phyloP scores from a whole-genome alignment of 2,113 vertebrate genomes.

The Prunella himalayana region DNA sequence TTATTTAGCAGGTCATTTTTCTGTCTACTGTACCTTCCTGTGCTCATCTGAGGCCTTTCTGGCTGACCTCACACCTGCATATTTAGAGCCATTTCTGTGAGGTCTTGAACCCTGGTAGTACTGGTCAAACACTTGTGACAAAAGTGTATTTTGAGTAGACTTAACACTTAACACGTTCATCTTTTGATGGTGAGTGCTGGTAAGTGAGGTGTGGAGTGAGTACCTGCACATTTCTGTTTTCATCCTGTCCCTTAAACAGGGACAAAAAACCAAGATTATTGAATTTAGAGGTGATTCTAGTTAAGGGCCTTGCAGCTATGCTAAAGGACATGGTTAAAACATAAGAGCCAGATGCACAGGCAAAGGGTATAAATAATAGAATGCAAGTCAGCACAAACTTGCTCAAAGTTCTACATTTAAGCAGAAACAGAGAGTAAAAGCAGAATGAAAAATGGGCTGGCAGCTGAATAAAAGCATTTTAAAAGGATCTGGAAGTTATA shows the following conservation, averaged over 20 bases:
- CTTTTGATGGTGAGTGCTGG: not conserved
- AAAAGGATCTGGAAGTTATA: not conserved
- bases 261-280: not conserved
- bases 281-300: not conserved
- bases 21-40: not conserved
- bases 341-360: not conserved
- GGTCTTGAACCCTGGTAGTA: not conserved
- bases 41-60: not conserved
- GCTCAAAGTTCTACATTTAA: not conserved
- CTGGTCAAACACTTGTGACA: not conserved
- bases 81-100: not conserved
- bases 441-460: not conserved
- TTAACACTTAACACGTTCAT: not conserved
- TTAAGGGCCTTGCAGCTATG: not conserved
- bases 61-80: not conserved
- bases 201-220: not conserved
- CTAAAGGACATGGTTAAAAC: not conserved
- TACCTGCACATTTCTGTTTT: not conserved
- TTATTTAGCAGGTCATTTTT: not conserved
- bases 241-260: not conserved
- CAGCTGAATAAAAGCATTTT: not conserved
- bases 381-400: not conserved
- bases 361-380: not conserved
- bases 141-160: not conserved
- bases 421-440: not conserved